Conservation (phyloP, 2,797 vertebrate genomes). For the Parotocinclus haroldoi region DNA sequence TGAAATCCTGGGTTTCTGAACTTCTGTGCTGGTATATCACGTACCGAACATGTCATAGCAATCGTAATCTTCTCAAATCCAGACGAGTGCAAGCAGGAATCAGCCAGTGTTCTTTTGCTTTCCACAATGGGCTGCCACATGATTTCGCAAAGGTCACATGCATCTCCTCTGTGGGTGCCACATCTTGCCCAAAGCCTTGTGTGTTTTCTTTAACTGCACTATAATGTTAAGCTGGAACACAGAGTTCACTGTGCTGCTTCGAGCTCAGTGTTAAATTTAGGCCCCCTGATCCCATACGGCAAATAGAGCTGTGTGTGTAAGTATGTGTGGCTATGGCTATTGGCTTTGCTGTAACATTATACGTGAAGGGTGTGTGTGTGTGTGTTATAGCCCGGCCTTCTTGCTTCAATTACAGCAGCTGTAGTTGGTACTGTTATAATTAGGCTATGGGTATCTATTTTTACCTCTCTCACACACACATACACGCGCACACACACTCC, state of each 20-base stretch:
- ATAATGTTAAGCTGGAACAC: neutral
- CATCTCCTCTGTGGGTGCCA: neutral
- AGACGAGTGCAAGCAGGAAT: no score
- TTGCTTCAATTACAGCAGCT: conserved; percentile 9
- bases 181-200: neutral
- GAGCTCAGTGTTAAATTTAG: conserved; percentile 26
- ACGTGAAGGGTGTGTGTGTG: conserved; percentile 23
- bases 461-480: no score
- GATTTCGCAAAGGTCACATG: no score
- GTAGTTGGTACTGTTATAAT: conserved; percentile 2
- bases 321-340: neutral
- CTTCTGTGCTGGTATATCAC: no score
- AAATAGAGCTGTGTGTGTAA: conserved; percentile 25
- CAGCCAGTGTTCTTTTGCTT: no score
- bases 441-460: conserved; percentile 11
- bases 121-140: no score
- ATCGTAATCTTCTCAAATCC: no score
- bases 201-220: neutral
- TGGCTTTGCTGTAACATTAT: conserved; percentile 24
- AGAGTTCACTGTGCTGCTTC: neutral
- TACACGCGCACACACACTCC: conserved; percentile 11
- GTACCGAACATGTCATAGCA: no score
- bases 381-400: conserved; percentile 1
- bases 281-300: conserved; percentile 19
- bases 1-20: no score